Evolutionary conservation across 2,113 vertebrate species (phyloP).

Genomic region (Archilochus colubris): DNA sequence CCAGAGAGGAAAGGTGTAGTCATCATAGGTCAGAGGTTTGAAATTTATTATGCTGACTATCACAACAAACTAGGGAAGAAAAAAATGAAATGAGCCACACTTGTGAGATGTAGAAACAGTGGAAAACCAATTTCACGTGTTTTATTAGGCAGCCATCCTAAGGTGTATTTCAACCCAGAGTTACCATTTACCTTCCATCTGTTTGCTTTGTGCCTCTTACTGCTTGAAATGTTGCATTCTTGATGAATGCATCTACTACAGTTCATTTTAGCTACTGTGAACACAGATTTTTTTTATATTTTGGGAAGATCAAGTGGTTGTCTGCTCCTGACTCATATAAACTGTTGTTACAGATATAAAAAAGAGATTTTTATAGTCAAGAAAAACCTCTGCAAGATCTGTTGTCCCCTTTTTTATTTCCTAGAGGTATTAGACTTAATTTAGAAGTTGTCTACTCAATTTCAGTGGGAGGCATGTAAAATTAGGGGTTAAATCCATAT

Average conservation of each 20-base stretch:
- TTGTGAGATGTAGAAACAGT: not conserved
- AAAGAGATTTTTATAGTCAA: not conserved
- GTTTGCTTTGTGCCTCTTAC: not conserved
- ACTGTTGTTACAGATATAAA: not conserved
- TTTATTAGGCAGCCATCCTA: not conserved
- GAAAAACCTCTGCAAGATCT: not conserved
- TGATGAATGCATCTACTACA: not conserved
- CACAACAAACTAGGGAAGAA: slow-evolving; percentile 87
- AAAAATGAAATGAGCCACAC: not conserved
- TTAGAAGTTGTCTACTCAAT: not conserved
- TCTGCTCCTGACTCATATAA: not conserved
- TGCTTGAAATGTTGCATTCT: not conserved
- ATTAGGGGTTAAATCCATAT: not conserved
- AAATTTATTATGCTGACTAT: slow-evolving; percentile 91
- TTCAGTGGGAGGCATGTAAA: not conserved
- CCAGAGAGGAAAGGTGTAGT: slow-evolving; percentile 91
- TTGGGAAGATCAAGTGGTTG: not conserved
- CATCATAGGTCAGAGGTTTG: slow-evolving; percentile 89
- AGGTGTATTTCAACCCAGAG: not conserved
- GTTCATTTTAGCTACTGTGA: not conserved
- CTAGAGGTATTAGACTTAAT: not conserved
- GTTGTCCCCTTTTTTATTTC: not conserved
- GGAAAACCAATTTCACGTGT: not conserved
- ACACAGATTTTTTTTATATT: not conserved
- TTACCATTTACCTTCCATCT: not conserved